Evolutionary conservation across 2,888 invertebrate species (phyloP), one percentile per base, ranked within the genome.

Genomic region (Mimumesa dahlbomi): DNA sequence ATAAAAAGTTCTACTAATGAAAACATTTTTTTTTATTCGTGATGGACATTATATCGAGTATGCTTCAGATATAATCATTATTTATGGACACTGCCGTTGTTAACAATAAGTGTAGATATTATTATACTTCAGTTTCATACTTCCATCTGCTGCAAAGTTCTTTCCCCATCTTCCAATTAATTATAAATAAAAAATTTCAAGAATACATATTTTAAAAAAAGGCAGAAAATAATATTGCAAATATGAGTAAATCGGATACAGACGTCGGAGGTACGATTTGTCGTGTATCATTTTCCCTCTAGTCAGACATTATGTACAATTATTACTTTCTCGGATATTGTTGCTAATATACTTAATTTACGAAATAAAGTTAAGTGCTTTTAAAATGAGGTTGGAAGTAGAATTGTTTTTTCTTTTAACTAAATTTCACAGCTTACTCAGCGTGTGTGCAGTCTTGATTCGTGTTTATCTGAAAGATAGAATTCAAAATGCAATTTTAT

Each of bases 391-490:
- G 50, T 65, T 83, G 84, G 84, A 84, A 84, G 85, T 81, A 73
- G 57, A 76, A 58, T 52, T 56, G 69, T 67, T 67, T 64, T 66
- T 58, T 42, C 62, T 53, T 75, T 73, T 68, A 82, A 81, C 63
- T 84, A 82, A 82, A 85, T 77, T 65, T 75, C 79, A 80, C 82
- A 82, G 82, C 78, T 79, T n/a, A 78, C 56, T 52, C 70, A 76
- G 79, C 79, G 36, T 82, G 80, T 80, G 81, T 82, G 79, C 85
- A 88, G 87, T 86, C 87, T 85, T 87, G 75, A 71, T 83, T 87
- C 81, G 81, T 77, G 82, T 81, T 85, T 82, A 87, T 84, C 87
- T 87, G 79, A 86, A 81, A 36, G 14, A 75, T 42, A 14, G n/a
- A n/a, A n/a, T n/a, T n/a, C n/a, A n/a, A n/a, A n/a, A n/a, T n/a